Conservation (phyloP, 2,888 invertebrate genomes). For the Chloromyia formosa region DNA sequence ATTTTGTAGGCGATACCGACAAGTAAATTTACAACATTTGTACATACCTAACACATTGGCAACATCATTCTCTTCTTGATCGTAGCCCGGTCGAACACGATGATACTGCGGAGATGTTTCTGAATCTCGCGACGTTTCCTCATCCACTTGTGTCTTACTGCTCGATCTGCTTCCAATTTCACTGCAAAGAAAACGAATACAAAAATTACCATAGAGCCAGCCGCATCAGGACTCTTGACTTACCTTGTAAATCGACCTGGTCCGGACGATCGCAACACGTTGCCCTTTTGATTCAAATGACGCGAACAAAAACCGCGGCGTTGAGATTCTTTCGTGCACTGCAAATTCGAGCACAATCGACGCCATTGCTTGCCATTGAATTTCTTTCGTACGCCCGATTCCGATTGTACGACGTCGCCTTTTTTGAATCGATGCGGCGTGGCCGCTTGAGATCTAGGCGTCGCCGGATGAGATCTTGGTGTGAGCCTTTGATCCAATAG, state of each 20-base stretch:
- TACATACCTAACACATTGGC: constrained; percentile 90
- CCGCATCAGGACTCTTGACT: neutral
- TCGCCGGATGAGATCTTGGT: constrained; percentile 90
- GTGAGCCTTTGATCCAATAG: constrained; percentile 84
- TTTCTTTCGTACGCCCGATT: constrained; percentile 92
- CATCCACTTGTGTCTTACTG: constrained; percentile 71
- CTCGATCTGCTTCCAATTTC: constrained; percentile 63
- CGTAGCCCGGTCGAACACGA: constrained; percentile 83
- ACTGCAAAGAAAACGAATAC: constrained; percentile 53
- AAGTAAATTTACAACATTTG: too few species aligned
- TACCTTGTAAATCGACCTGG: constrained; percentile 63
- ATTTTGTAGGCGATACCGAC: too few species aligned
- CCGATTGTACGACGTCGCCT: constrained; percentile 81
- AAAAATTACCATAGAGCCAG: constrained; percentile 13
- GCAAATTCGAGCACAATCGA: constrained; percentile 93
- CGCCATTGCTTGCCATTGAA: constrained; percentile 99
- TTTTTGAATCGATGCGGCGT: constrained; percentile 97
- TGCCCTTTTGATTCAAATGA: constrained; percentile 90
- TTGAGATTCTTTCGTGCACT: constrained; percentile 97
- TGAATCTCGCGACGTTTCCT: constrained; percentile 89
- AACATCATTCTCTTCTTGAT: constrained; percentile 95
- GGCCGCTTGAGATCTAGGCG: constrained; percentile 91
- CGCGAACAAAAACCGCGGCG: constrained; percentile 95
- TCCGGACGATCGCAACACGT: constrained; percentile 61
- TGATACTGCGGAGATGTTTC: constrained; percentile 85